Percentiles rank a stretch among this genome's conserved stretches.
phyloP scores from a whole-genome alignment of 2,888 invertebrate species.

The Xylota segnis region DNA sequence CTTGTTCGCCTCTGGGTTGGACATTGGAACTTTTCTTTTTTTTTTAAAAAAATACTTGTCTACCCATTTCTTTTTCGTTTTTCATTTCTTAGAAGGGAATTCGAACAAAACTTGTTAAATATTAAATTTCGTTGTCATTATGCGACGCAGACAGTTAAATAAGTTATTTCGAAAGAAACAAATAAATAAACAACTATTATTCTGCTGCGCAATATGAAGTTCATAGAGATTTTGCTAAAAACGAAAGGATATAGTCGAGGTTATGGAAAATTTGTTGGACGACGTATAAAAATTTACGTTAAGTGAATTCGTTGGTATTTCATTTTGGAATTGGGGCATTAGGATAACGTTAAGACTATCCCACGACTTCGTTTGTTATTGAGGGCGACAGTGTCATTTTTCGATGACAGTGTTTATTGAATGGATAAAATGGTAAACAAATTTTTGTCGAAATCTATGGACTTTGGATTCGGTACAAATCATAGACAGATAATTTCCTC shows the following conservation, averaged over 20 bases:
- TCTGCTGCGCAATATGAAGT: conserved; percentile 13
- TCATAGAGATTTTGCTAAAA: neutral
- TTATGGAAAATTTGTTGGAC: neutral
- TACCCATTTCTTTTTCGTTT: neutral
- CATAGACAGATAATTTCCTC: no score
- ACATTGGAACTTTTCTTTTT: conserved; percentile 58
- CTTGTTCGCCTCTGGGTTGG: conserved; percentile 37
- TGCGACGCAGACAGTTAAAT: conserved; percentile 58
- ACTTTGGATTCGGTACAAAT: no score
- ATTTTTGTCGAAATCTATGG: no score
- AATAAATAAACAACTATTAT: conserved; percentile 3
- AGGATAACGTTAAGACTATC: neutral
- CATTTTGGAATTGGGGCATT: neutral
- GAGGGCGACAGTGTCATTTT: neutral
- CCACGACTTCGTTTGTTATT: no score
- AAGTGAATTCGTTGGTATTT: neutral
- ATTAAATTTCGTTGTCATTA: conserved; percentile 37
- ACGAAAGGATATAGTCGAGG: neutral
- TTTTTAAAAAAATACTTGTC: conserved; percentile 15
- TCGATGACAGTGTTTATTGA: no score
- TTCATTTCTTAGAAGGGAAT: conserved; percentile 43
- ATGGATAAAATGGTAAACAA: no score
- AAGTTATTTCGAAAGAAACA: conserved; percentile 21
- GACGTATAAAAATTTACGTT: neutral
- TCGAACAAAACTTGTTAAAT: conserved; percentile 34